Percentiles rank a stretch among this genome's conserved stretches.
phyloP scores from a whole-genome alignment of 2,888 invertebrate species.

The Nomada hirtipes region DNA sequence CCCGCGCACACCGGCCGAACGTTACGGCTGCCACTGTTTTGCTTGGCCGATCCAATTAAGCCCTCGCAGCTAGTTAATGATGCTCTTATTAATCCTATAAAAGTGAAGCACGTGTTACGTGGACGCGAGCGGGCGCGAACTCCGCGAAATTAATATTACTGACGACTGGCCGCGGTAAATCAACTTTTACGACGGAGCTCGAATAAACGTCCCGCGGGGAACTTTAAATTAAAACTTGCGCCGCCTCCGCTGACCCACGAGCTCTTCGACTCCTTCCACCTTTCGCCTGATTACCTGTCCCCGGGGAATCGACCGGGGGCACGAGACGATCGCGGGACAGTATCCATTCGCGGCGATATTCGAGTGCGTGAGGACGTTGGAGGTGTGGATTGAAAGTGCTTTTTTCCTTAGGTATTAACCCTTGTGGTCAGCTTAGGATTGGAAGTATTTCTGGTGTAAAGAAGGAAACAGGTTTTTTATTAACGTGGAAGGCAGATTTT shows the following conservation, averaged over 20 bases:
- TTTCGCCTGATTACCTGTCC: constrained; percentile 12
- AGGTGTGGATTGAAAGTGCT: no score
- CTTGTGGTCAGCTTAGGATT: no score
- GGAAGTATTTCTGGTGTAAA: no score
- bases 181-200: constrained; percentile 72
- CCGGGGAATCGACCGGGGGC: constrained; percentile 15
- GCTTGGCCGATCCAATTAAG: constrained; percentile 60
- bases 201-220: constrained; percentile 64
- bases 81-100: constrained; percentile 69
- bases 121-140: constrained; percentile 46
- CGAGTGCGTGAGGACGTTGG: no score
- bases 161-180: constrained; percentile 69
- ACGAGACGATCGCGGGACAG: no score
- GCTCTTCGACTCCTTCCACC: constrained; percentile 14
- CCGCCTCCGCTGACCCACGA: constrained; percentile 17
- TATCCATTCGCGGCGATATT: no score
- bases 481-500: no score
- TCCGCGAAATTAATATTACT: constrained; percentile 69
- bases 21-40: constrained; percentile 1
- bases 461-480: no score
- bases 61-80: constrained; percentile 54
- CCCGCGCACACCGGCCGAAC: no score
- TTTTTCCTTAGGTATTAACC: no score
- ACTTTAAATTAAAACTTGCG: constrained; percentile 70
- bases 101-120: constrained; percentile 70